These are phyloP conservation scores for Dione vanillae DNA, from an alignment of 2,888 invertebrate genomes.

Conservation along the genomic window DNA sequence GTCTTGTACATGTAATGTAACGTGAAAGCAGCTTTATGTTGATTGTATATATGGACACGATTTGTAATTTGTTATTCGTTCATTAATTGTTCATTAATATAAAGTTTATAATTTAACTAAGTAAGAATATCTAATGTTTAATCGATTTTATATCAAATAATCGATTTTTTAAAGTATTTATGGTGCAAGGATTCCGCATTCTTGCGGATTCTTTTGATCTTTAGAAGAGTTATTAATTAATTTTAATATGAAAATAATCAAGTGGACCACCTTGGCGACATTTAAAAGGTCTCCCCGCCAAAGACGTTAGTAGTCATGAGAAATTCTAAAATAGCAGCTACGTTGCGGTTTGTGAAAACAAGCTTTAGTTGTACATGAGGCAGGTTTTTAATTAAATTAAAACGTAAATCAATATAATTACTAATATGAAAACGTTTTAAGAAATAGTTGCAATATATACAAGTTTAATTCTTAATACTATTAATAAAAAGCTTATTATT, in stretches of 20 bases:
- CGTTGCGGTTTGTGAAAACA: slow-evolving; percentile 49
- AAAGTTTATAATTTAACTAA: neutral
- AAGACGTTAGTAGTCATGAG: slow-evolving; percentile 51
- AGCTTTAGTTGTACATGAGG: slow-evolving; percentile 38
- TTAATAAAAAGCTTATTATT: neutral
- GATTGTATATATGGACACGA: neutral
- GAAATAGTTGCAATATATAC: neutral
- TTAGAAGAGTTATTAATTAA: slow-evolving; percentile 9
- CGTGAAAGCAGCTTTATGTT: neutral
- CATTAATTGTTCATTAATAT: neutral
- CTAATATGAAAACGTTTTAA: neutral
- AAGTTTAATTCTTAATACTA: too few species aligned
- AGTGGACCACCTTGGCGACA: slow-evolving; percentile 67
- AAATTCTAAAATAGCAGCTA: slow-evolving; percentile 39
- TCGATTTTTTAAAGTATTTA: neutral
- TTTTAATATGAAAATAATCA: slow-evolving; percentile 61
- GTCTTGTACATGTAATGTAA: slow-evolving; percentile 24
- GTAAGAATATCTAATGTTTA: neutral
- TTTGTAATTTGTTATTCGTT: too few species aligned
- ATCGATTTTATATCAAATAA: neutral
- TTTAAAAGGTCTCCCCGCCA: slow-evolving; percentile 67
- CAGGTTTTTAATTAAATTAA: slow-evolving; percentile 24
- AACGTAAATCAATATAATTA: slow-evolving; percentile 10
- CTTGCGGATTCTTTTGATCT: slow-evolving; percentile 10
- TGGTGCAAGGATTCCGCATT: neutral